Base-by-base conservation (phyloP, 2,113 vertebrate species). In the Passer montanus region DNA sequence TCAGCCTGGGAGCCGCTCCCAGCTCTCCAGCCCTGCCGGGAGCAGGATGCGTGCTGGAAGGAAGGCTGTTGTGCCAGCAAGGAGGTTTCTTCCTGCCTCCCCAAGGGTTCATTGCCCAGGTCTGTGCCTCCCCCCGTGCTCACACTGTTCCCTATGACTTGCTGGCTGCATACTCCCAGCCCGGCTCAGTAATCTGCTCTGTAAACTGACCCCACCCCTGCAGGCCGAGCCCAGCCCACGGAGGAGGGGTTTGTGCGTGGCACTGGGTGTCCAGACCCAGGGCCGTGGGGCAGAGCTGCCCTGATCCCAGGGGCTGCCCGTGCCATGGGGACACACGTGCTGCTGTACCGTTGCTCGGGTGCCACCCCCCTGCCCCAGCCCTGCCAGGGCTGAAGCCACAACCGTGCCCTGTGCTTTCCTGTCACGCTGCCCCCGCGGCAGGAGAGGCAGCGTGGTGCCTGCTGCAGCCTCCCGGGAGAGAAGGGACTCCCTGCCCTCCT, bases 221-320 rank as follows among this genome's bases (percentile, higher is more conserved):
- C 28, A 66, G 73, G 80, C 68, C 3, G 13, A 56, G 72, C 64
- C 46, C 74, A 87, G 82, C 88, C 69, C 14, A 39, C 0, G 5
- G 64, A 70, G 21, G 56, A 74, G 62, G 64, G 81, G 24, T 95
- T 94, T 96, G 95, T 94, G 92, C 37, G 49, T 53, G 62, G 58
- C 17, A 47, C 13, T 4, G 12, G 17, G 35, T 58, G 31, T 35
- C 56, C 4, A 1, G 59, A 21, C 39, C 37, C 3, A 0, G 4
- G 2, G 37, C 46, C 4, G 0, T 18, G 0, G 1, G 56, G 49
- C 53, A 73, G 58, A 53, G 53, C 49, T 46, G 56, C 27, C 49
- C 55, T 0, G 3, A 37, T 83, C 58, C 63, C 4, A 0, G 41
- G 15, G 19, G 79, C 9, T 26, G 12, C 30, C 27, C 0, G 1